phyloP scores from a whole-genome alignment of 2,113 vertebrate species.

The Hyperoodon ampullatus region DNA sequence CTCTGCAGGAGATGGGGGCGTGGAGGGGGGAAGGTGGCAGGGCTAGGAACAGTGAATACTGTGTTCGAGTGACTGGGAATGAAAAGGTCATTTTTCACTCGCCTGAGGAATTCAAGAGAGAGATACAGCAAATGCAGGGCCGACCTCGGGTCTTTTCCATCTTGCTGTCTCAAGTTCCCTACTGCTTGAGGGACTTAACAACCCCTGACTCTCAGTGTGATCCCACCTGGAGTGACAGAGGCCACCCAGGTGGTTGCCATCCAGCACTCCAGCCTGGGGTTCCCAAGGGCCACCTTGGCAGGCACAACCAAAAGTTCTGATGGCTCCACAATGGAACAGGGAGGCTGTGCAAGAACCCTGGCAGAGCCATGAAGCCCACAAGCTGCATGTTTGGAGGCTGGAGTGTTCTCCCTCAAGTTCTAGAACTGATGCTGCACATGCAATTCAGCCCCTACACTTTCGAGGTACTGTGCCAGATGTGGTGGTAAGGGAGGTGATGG shows the following conservation, averaged over 20 bases:
- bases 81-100: neutral
- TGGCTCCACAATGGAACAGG: neutral
- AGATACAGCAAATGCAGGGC: neutral
- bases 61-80: neutral
- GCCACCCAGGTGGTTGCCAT: neutral
- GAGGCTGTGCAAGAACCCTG: neutral
- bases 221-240: neutral
- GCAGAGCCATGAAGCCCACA: accelerated
- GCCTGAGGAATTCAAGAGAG: neutral
- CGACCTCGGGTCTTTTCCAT: neutral
- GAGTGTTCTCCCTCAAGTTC: neutral
- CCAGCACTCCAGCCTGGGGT: neutral
- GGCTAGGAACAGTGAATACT: neutral
- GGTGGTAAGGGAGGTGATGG: neutral
- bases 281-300: neutral
- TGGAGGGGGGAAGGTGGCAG: accelerated
- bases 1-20: neutral
- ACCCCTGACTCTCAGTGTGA: neutral
- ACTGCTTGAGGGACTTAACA: neutral
- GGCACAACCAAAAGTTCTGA: neutral
- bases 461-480: neutral
- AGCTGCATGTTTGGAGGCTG: neutral
- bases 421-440: neutral
- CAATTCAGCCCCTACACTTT: neutral
- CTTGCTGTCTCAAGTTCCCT: neutral